A percentile compares a stretch with the other conserved stretches of the same genome.
phyloP scores from a whole-genome alignment of 2,888 invertebrate genomes.

The Andrena marginata region DNA sequence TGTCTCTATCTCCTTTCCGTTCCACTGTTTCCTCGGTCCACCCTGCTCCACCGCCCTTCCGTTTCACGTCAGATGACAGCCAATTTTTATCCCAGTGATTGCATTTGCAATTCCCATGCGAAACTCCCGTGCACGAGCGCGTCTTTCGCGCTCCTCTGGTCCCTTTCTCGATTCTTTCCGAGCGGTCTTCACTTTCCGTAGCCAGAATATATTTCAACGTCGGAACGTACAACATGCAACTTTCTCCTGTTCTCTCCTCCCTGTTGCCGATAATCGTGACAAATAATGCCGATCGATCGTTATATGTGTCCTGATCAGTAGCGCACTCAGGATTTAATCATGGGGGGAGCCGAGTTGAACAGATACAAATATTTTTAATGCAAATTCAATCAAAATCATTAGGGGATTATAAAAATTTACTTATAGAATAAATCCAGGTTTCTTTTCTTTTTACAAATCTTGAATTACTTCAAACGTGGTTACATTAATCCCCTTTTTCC shows the following conservation, averaged over 20 bases:
- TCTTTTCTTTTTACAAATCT: too few relatives aligned
- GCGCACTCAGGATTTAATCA: too few relatives aligned
- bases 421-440: too few relatives aligned
- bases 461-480: too few relatives aligned
- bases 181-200: conserved; percentile 14
- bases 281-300: neutral
- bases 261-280: neutral
- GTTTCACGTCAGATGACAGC: conserved; percentile 82
- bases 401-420: too few relatives aligned
- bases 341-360: too few relatives aligned
- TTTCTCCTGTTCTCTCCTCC: neutral
- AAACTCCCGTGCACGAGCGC: conserved; percentile 52
- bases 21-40: conserved; percentile 39
- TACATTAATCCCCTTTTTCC: too few relatives aligned
- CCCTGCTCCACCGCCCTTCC: conserved; percentile 60
- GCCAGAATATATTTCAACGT: conserved; percentile 12
- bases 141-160: conserved; percentile 57
- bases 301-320: too few relatives aligned
- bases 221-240: neutral
- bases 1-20: conserved; percentile 51
- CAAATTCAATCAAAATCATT: too few relatives aligned
- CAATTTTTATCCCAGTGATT: conserved; percentile 84
- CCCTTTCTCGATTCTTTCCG: conserved; percentile 53
- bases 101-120: conserved; percentile 84
- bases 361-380: too few relatives aligned